Base-by-base conservation (phyloP, 2,113 vertebrate genomes). In the Rhabdomys dilectus region DNA sequence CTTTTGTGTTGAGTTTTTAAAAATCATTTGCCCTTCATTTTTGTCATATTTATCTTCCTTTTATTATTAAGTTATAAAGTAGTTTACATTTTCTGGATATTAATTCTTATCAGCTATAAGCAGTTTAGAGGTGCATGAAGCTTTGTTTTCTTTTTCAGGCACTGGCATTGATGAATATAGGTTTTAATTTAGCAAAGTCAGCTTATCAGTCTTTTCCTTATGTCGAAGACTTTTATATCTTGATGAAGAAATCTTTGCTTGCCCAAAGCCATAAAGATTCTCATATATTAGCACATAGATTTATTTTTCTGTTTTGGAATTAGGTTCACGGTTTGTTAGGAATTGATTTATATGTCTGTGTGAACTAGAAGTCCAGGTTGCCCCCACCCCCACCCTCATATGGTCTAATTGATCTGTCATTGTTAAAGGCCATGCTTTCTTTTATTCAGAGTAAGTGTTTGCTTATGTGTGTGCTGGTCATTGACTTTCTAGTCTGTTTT, bases 31-130 rank as follows among this genome's bases (percentile, higher is more conserved):
- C 26, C 68, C 12, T 92, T 87, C n/a, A 51, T 90, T 88, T 62
- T 96, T 87, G 86, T 96, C 39, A 78, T 21, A 64, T 48, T 84
- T 80, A 68, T 45, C 19, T 94, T 56, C 91, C 34, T 92, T 95
- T 81, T 70, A 48, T 88, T 77, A 84, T 77, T 77, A 87, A 34
- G 53, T 89, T 94, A 45, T 48, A 81, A 45, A 36, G 12, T 36
- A 76, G 77, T 92, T 92, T 92, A 87, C 5, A 29, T 76, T 45
- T 36, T 76, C 26, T 84, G 2, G 8, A 21, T 93, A 56, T 36
- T 11, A 78, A 62, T 78, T 92, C 64, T 94, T 88, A 60, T 91
- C 42, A 85, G 29, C 77, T 68, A 39, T 48, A 70, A 29, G 2
- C 66, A 53, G 6, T 81, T 93, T 34, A 42, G 77, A 96, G 86